Evolutionary conservation across 2,888 invertebrate species (phyloP).

Genomic region (Mystacides longicornis): DNA sequence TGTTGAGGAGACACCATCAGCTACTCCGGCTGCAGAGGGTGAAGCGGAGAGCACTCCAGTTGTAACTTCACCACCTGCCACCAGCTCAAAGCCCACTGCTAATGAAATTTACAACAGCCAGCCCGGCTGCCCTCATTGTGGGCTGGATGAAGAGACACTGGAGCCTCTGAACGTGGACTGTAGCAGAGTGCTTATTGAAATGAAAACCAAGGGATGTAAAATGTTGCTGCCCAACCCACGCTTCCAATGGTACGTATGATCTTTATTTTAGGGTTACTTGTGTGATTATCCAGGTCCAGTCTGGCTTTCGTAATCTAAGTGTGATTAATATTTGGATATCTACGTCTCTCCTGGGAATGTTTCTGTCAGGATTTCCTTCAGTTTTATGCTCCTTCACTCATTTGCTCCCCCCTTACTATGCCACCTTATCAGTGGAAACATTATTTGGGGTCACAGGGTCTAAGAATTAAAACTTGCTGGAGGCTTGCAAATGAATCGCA

Average conservation of each 20-base stretch:
- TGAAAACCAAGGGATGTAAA: slow-evolving; percentile 38
- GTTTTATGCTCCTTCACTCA: no score
- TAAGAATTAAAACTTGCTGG: no score
- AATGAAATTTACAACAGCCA: slow-evolving; percentile 15
- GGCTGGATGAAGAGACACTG: slow-evolving; percentile 37
- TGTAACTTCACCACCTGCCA: slow-evolving; percentile 28
- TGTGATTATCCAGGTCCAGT: no score
- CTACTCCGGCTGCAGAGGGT: neutral
- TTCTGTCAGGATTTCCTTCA: no score
- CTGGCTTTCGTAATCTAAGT: no score
- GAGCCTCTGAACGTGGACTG: slow-evolving; percentile 36
- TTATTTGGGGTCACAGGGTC: no score
- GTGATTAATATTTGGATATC: no score
- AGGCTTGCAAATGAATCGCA: no score
- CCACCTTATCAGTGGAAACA: no score
- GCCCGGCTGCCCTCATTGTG: slow-evolving; percentile 45
- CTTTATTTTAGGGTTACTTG: no score
- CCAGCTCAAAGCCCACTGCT: slow-evolving; percentile 13
- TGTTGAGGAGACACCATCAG: neutral
- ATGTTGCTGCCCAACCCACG: slow-evolving; percentile 42
- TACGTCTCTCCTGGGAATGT: no score
- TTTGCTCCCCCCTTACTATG: no score
- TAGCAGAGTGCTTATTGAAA: slow-evolving; percentile 33
- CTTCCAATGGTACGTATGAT: slow-evolving; percentile 40
- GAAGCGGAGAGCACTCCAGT: neutral